phyloP scores from a whole-genome alignment of 2,797 vertebrate genomes.

The Lindbergichthys nudifrons region DNA sequence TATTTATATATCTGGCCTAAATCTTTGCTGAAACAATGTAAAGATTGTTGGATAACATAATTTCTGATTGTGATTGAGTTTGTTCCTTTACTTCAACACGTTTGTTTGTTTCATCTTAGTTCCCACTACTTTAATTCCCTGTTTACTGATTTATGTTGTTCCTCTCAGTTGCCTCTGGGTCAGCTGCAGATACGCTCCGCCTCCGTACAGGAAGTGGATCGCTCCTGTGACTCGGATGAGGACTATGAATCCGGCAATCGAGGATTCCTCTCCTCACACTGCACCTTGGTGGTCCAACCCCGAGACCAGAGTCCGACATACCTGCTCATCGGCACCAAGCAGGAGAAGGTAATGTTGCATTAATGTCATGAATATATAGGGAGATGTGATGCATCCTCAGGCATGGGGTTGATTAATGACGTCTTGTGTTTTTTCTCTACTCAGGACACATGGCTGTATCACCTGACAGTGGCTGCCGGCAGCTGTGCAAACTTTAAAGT shows the following conservation, averaged over 20 bases:
- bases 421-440: background rate
- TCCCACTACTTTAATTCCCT: background rate
- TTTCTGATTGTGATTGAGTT: too few species aligned
- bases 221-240: conserved; percentile 95
- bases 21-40: too few species aligned
- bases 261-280: conserved; percentile 92
- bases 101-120: background rate
- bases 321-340: conserved; percentile 94
- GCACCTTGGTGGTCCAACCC: conserved; percentile 92
- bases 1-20: too few species aligned
- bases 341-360: conserved; percentile 88
- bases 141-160: background rate
- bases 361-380: background rate
- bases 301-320: conserved; percentile 95
- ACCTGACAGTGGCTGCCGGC: conserved; percentile 91
- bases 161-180: conserved; percentile 89
- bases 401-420: background rate
- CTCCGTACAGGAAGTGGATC: conserved; percentile 91
- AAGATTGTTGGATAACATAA: too few species aligned
- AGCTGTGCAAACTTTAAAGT: conserved; percentile 88
- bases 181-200: conserved; percentile 88
- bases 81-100: background rate
- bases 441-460: conserved; percentile 95
- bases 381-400: background rate
- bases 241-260: conserved; percentile 92